These are phyloP conservation scores for Martes martes DNA, from an alignment of 2,113 vertebrate species.

Conservation along the genomic window DNA sequence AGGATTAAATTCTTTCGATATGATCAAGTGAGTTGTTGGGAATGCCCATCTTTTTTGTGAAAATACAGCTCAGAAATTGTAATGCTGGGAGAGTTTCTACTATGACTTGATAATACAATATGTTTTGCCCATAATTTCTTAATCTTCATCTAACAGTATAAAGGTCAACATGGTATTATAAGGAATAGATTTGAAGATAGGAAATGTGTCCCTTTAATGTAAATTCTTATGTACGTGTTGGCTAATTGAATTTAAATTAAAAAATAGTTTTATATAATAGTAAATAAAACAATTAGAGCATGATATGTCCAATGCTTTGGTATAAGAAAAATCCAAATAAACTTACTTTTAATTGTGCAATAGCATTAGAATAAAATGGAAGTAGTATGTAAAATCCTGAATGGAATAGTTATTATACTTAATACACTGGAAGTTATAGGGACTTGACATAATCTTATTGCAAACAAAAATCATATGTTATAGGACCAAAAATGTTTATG, in stretches of 20 bases:
- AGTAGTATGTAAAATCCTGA: background rate
- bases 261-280: background rate
- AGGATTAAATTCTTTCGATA: slow-evolving; percentile 6
- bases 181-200: slow-evolving; percentile 2
- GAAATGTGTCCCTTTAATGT: background rate
- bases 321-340: background rate
- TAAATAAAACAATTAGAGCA: background rate
- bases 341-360: background rate
- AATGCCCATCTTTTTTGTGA: background rate
- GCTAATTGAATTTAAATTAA: background rate
- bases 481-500: background rate
- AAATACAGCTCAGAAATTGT: slow-evolving; percentile 8
- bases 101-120: background rate
- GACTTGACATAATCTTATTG: background rate
- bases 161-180: background rate
- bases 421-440: background rate
- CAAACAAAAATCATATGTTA: background rate
- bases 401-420: background rate
- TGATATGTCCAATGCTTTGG: background rate
- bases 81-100: background rate
- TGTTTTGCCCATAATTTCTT: background rate
- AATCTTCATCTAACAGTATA: background rate
- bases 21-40: background rate
- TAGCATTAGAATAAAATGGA: background rate
- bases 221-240: background rate